phyloP scores from a whole-genome alignment of 2,888 invertebrate species.

The Volucella inflata region DNA sequence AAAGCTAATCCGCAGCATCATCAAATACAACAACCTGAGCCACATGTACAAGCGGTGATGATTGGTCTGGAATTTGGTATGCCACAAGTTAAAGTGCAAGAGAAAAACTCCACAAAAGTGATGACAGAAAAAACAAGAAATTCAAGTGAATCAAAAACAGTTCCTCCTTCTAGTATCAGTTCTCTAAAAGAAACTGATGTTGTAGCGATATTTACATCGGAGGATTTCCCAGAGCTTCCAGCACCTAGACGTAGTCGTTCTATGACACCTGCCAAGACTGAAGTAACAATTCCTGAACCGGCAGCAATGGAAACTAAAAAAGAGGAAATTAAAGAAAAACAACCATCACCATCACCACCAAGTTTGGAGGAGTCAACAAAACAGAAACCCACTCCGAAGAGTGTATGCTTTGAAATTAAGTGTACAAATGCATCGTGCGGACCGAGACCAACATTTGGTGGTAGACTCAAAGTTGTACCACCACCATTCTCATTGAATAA shows the following conservation, averaged over 20 bases:
- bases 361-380: background rate
- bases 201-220: slow-evolving; percentile 73
- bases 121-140: background rate
- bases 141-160: slow-evolving; percentile 5
- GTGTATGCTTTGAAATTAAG: slow-evolving; percentile 57
- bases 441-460: slow-evolving; percentile 57
- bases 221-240: slow-evolving; percentile 76
- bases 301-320: background rate
- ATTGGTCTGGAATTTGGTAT: slow-evolving; percentile 37
- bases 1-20: slow-evolving; percentile 5
- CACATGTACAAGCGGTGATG: slow-evolving; percentile 29
- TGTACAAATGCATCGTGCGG: slow-evolving; percentile 38
- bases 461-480: slow-evolving; percentile 60
- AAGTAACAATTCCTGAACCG: slow-evolving; percentile 20
- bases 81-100: background rate
- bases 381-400: slow-evolving; percentile 26
- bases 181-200: slow-evolving; percentile 43
- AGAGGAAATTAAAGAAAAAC: background rate
- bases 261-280: slow-evolving; percentile 55
- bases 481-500: slow-evolving; percentile 58
- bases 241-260: slow-evolving; percentile 63
- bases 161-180: slow-evolving; percentile 5
- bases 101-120: background rate
- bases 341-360: background rate
- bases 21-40: slow-evolving; percentile 1